These are phyloP conservation scores for Microchirus variegatus DNA, from an alignment of 2,797 vertebrate genomes.

Conservation along the genomic window DNA sequence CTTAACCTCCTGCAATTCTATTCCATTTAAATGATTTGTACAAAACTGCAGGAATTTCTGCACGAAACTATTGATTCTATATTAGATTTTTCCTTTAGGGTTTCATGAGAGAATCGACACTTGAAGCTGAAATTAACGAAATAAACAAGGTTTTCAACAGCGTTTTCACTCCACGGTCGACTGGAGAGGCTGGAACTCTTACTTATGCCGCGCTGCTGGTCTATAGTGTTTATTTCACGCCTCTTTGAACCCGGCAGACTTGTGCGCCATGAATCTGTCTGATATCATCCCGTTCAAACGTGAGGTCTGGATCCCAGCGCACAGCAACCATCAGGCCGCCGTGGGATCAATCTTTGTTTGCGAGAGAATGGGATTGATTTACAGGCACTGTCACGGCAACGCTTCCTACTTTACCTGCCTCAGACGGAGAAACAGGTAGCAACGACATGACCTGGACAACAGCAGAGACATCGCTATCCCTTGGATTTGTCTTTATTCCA, in stretches of 20 bases:
- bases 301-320: constrained; percentile 69
- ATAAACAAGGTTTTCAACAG: constrained; percentile 68
- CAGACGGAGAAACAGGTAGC: constrained; percentile 69
- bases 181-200: constrained; percentile 56
- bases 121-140: constrained; percentile 57
- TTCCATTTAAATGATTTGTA: constrained; percentile 12
- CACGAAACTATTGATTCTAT: constrained; percentile 51
- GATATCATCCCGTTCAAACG: constrained; percentile 83
- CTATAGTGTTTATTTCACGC: constrained; percentile 81
- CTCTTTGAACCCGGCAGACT: constrained; percentile 81
- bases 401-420: constrained; percentile 74
- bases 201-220: constrained; percentile 61
- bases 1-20: constrained; percentile 21
- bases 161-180: constrained; percentile 60
- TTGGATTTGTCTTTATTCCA: too few species aligned
- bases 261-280: constrained; percentile 76
- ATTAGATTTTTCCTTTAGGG: constrained; percentile 52
- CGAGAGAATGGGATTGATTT: constrained; percentile 82
- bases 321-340: constrained; percentile 72
- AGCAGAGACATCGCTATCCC: too few species aligned
- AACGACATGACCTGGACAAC: constrained; percentile 63
- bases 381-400: constrained; percentile 83
- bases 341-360: constrained; percentile 85
- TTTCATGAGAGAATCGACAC: constrained; percentile 66
- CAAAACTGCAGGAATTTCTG: constrained; percentile 34